A percentile compares a stretch with the other conserved stretches of the same genome.
phyloP scores from a whole-genome alignment of 2,113 vertebrate genomes.

The Colaptes auratus region DNA sequence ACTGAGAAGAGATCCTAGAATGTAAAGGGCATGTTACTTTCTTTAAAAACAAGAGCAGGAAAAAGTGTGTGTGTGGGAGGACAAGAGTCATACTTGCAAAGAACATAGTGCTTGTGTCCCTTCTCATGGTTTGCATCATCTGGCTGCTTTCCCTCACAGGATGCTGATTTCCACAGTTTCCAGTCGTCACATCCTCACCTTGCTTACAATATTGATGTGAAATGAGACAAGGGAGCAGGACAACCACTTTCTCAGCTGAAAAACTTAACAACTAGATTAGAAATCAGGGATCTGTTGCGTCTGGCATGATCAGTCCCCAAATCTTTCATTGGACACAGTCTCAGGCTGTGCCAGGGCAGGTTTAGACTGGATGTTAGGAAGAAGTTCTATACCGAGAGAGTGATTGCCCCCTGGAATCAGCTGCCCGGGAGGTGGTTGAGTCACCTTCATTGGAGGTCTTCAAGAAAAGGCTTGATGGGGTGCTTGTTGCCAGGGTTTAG shows the following conservation, averaged over 20 bases:
- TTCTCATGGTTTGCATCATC: neutral
- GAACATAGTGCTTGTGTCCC: neutral
- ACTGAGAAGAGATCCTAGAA: neutral
- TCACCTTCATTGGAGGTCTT: too few species aligned
- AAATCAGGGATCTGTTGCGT: neutral
- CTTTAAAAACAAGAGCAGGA: neutral
- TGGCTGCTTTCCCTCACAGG: neutral
- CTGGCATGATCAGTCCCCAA: neutral
- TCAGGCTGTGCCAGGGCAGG: too few species aligned
- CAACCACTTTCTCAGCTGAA: neutral
- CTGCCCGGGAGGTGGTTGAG: too few species aligned
- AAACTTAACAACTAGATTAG: neutral
- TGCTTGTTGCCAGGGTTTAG: too few species aligned
- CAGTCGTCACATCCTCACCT: accelerated
- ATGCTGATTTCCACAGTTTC: neutral
- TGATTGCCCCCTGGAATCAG: too few species aligned
- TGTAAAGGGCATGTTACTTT: neutral
- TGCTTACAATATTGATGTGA: neutral
- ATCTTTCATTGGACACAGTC: too few species aligned
- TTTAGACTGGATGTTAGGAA: too few species aligned
- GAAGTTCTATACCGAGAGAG: too few species aligned
- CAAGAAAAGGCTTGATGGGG: too few species aligned
- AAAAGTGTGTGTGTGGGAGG: neutral
- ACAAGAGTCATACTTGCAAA: neutral
- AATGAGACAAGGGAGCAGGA: neutral